Evolutionary conservation across 2,797 vertebrate species (phyloP).

Genomic region (Silurus lanzhouensis): DNA sequence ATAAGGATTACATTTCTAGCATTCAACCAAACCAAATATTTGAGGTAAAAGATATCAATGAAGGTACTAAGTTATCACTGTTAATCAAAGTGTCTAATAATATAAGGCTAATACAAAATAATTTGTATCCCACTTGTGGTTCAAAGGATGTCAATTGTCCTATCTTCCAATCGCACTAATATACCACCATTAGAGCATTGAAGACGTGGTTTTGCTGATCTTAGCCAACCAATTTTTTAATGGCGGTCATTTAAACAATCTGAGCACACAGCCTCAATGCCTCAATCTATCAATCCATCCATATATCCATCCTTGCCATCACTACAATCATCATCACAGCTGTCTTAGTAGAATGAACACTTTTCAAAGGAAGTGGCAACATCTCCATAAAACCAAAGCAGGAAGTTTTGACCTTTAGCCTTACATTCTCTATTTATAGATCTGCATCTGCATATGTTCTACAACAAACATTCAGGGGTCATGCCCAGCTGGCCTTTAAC

Average conservation of each 20-base stretch:
- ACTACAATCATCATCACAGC: not conserved
- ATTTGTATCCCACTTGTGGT: not conserved
- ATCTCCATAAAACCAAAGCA: not conserved
- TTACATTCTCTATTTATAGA: not conserved
- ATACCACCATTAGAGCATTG: not conserved
- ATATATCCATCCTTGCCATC: slow-evolving; percentile 16
- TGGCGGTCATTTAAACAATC: slow-evolving; percentile 5
- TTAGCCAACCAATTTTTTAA: not conserved
- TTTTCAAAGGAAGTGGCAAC: not conserved
- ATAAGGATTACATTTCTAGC: not conserved
- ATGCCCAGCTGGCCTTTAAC: not conserved
- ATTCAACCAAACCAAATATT: not conserved
- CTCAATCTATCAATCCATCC: not conserved
- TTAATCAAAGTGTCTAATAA: not conserved
- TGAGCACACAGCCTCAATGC: not conserved
- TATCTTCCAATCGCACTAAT: not conserved
- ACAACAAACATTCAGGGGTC: not conserved
- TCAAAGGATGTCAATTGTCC: not conserved
- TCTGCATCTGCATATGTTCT: not conserved
- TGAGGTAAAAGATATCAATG: not conserved
- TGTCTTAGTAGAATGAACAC: slow-evolving; percentile 21
- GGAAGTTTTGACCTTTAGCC: not conserved
- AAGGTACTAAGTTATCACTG: not conserved
- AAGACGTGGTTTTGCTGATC: not conserved
- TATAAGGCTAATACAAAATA: not conserved